Conservation (phyloP, 2,888 invertebrate genomes). For the Drosophila affinis region DNA sequence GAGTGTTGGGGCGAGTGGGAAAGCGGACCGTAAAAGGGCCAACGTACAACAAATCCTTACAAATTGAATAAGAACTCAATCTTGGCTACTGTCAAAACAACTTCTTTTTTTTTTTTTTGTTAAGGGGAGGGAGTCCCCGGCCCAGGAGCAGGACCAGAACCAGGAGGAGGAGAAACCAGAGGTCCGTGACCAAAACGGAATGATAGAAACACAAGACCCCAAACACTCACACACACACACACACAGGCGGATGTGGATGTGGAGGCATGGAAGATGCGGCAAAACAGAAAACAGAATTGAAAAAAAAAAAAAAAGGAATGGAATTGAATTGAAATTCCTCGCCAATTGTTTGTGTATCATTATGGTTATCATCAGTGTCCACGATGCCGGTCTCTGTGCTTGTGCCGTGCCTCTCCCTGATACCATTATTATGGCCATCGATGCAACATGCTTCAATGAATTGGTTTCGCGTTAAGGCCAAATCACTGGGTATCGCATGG, state of each 20-base stretch:
- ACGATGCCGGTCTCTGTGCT: conserved; percentile 17
- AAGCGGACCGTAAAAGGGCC: conserved; percentile 31
- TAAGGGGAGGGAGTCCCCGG: neutral
- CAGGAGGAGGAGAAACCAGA: neutral
- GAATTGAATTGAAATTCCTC: conserved; percentile 67
- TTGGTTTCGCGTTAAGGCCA: conserved; percentile 23
- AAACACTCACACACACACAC: conserved; percentile 13
- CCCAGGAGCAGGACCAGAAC: neutral
- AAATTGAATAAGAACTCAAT: conserved; percentile 78
- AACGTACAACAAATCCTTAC: conserved; percentile 71
- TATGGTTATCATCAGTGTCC: conserved; percentile 70
- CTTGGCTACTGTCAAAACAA: conserved; percentile 76
- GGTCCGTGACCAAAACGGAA: conserved; percentile 41
- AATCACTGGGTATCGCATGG: conserved; percentile 4
- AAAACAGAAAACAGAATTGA: conserved; percentile 19
- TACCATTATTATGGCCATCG: conserved; percentile 30
- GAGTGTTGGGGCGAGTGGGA: neutral
- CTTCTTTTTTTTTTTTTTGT: conserved; percentile 40
- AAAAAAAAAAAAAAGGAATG: conserved; percentile 13
- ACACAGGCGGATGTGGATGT: neutral
- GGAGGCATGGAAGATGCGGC: conserved; percentile 8
- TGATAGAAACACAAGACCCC: conserved; percentile 47
- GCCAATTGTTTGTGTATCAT: conserved; percentile 76
- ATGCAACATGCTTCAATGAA: conserved; percentile 34
- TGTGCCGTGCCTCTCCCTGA: neutral